A percentile compares a stretch with the other conserved stretches of the same genome.
These are phyloP conservation scores for Odontomachus brunneus DNA, from an alignment of 1,140 invertebrate species.

Conservation along the genomic window DNA sequence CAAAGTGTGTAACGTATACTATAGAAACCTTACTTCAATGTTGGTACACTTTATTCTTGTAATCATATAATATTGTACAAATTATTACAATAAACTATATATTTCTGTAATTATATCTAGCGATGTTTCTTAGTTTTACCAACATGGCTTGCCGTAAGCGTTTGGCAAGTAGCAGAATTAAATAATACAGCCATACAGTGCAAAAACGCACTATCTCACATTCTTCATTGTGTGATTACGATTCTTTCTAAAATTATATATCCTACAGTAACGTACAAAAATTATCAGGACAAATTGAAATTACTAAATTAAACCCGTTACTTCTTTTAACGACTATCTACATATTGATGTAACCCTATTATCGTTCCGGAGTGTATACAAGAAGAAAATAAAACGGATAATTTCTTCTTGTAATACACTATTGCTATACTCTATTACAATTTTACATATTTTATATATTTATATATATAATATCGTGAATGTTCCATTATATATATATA, in stretches of 20 bases:
- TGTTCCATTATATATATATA: conserved; percentile 77
- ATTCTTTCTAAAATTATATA: conserved; percentile 81
- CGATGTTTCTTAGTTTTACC: conserved; percentile 82
- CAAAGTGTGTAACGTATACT: not conserved
- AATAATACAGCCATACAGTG: conserved; percentile 82
- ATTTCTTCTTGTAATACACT: conserved; percentile 66
- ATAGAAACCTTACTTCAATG: conserved; percentile 80
- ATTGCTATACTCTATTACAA: conserved; percentile 70
- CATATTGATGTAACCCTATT: conserved; percentile 83
- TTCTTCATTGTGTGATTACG: conserved; percentile 62
- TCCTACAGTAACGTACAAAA: conserved; percentile 84
- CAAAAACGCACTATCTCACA: conserved; percentile 75
- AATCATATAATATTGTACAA: conserved; percentile 85
- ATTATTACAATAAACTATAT: conserved; percentile 85
- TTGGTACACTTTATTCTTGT: conserved; percentile 85
- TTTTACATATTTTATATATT: conserved; percentile 75
- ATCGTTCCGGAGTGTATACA: conserved; percentile 75
- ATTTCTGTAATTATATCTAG: conserved; percentile 83
- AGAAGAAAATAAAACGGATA: conserved; percentile 69
- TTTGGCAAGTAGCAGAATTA: conserved; percentile 80
- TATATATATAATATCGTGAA: conserved; percentile 72
- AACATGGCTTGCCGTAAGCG: conserved; percentile 80
- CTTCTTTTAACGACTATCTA: conserved; percentile 83
- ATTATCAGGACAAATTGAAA: conserved; percentile 81
- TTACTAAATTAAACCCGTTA: conserved; percentile 84